phyloP scores from a whole-genome alignment of 2,113 vertebrate genomes.

The Furnarius figulus region DNA sequence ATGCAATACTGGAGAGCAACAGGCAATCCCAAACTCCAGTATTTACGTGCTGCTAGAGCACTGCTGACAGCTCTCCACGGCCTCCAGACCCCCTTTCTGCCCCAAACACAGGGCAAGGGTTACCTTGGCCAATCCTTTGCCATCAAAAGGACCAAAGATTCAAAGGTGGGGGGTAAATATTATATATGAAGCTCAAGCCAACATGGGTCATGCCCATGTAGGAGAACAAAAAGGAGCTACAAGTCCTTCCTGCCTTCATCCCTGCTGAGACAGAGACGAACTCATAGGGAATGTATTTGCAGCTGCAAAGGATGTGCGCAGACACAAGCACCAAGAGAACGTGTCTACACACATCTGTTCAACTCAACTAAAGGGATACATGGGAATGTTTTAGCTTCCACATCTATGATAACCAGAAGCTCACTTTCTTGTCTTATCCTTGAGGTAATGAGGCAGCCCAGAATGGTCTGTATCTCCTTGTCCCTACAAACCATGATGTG shows the following conservation, averaged over 20 bases:
- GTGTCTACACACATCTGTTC: constrained; percentile 34
- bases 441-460: constrained; percentile 79
- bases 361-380: constrained; percentile 35
- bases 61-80: constrained; percentile 35
- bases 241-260: neutral
- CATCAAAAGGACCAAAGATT: neutral
- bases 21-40: constrained; percentile 78
- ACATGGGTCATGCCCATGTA: fast-evolving
- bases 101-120: neutral
- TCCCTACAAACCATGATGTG: constrained; percentile 85
- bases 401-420: constrained; percentile 51
- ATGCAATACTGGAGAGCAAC: constrained; percentile 81
- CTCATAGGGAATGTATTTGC: neutral
- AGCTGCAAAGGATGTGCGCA: neutral
- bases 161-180: fast-evolving
- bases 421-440: constrained; percentile 60
- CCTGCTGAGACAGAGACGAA: neutral
- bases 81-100: neutral
- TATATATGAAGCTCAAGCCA: neutral
- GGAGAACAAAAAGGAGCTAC: neutral
- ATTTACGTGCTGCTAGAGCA: constrained; percentile 84
- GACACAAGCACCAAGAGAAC: neutral
- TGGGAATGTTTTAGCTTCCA: constrained; percentile 44
- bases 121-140: neutral
- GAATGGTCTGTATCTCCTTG: constrained; percentile 83